Evolutionary conservation across 2,888 invertebrate species (phyloP).

Genomic region (Dynastes tityus): DNA sequence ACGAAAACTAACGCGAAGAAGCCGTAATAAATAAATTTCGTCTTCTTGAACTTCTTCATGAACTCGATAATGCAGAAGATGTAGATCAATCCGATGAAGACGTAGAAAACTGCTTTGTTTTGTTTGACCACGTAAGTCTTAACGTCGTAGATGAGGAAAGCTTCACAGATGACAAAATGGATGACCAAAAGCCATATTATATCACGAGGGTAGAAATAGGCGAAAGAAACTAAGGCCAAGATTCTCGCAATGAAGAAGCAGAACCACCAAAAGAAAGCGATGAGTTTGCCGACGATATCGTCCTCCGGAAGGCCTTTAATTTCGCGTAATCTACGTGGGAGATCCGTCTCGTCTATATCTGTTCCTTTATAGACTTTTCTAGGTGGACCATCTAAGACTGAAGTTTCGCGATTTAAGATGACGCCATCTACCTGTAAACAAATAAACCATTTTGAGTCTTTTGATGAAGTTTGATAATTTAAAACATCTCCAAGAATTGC

Average conservation of each 20-base stretch:
- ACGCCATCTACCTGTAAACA: constrained; percentile 16
- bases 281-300: constrained; percentile 79
- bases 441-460: constrained; percentile 41
- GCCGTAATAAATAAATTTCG: constrained; percentile 79
- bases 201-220: constrained; percentile 77
- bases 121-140: constrained; percentile 71
- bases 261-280: constrained; percentile 86
- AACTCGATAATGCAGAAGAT: constrained; percentile 86
- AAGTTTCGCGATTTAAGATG: constrained; percentile 55
- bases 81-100: constrained; percentile 83
- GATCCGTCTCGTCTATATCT: constrained; percentile 59
- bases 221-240: constrained; percentile 80
- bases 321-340: constrained; percentile 68
- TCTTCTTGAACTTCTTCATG: constrained; percentile 83
- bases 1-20: constrained; percentile 79
- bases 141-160: constrained; percentile 78
- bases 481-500: too few relatives aligned
- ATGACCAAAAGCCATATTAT: constrained; percentile 75
- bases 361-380: constrained; percentile 53
- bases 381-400: constrained; percentile 59
- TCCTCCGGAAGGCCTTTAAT: constrained; percentile 82
- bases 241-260: constrained; percentile 82
- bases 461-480: too few relatives aligned
- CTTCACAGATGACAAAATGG: constrained; percentile 80
- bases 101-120: constrained; percentile 73